Base-by-base conservation (phyloP, 2,797 vertebrate genomes). In the Coregonus ussuriensis region DNA sequence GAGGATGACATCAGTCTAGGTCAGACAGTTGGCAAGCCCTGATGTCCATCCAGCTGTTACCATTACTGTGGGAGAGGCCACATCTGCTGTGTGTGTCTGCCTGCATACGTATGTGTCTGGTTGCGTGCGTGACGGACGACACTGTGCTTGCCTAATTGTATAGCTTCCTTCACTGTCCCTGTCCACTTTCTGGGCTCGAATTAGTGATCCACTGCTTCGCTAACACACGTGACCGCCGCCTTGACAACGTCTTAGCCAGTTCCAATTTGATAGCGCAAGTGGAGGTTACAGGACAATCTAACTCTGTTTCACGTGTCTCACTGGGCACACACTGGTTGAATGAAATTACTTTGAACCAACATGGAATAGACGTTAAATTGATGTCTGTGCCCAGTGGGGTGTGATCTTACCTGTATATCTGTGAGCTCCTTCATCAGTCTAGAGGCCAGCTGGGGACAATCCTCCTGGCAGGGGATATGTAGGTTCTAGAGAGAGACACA, bases 381-480 rank as follows among this genome's bases (percentile, higher is more conserved):
- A 47, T 25, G 37, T 72, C 37, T 72, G 52, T 63, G 70, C 41
- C 41, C 41, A 47, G 67, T 37, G 53, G 72, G 1, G 47, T 53
- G 25, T 73, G 31, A 68, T 21, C 87, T 91, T 88, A 97, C 96
- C 91, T 97, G 96, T 82, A 97, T 95, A 82, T 97, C 95, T 35
- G 72, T 93, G 62, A 99, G 86, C 63, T 95, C 94, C 53, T 93
- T 93, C 74, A 93, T 83, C 75, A 97, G 86, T 68, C 93, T 93
- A 5, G 91, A 91, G 29, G 95, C 85, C 81, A 98, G 47, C 75
- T 92, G 91, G 65, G 94, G 90, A 54, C 91, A 90, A 4, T 93
- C 91, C 35, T 94, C 93, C 89, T 94, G 93, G 35, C 91, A 92
- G 33, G 96, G 96, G 75, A 98, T 93, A 25, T 93, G 86, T 71